Evolutionary conservation across 2,888 invertebrate genomes (phyloP).

Genomic region (Leuctra nigra): DNA sequence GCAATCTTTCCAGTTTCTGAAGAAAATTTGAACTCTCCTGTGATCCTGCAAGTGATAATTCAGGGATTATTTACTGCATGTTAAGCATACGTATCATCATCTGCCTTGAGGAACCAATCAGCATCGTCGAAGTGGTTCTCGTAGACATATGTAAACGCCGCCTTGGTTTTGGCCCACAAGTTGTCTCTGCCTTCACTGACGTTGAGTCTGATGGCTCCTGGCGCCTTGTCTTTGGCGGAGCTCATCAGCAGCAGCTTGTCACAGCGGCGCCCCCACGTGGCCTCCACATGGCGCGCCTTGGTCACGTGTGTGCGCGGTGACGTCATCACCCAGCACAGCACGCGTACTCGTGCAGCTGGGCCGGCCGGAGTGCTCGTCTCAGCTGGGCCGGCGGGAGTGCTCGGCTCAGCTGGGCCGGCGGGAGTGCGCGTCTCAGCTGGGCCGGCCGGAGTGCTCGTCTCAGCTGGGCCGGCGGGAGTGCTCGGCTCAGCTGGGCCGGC

Average conservation of each 20-base stretch:
- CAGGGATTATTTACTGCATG: no score
- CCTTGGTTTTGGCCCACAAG: conserved; percentile 96
- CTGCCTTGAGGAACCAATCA: conserved; percentile 97
- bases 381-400: conserved; percentile 70
- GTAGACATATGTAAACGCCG: conserved; percentile 83
- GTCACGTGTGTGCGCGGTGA: conserved; percentile 80
- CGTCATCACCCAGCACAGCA: conserved; percentile 97
- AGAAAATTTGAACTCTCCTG: no score
- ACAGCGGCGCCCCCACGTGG: conserved; percentile 93
- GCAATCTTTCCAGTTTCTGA: no score
- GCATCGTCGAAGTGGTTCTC: conserved; percentile 76
- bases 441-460: not conserved
- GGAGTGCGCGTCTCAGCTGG: conserved; percentile 62
- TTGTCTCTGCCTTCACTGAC: conserved; percentile 86
- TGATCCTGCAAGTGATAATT: no score
- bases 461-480: conserved; percentile 69
- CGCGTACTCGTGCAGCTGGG: conserved; percentile 61
- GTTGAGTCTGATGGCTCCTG: conserved; percentile 63
- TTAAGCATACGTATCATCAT: no score
- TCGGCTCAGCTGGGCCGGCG: conserved; percentile 93
- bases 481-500: conserved; percentile 89
- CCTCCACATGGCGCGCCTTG: conserved; percentile 88
- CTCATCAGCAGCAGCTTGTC: conserved; percentile 86
- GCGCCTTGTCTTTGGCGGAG: conserved; percentile 54
- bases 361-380: not conserved